A percentile compares a stretch with the other conserved stretches of the same genome.
Conservation (phyloP, 2,888 invertebrate species). For the Silvanus unidentatus region DNA sequence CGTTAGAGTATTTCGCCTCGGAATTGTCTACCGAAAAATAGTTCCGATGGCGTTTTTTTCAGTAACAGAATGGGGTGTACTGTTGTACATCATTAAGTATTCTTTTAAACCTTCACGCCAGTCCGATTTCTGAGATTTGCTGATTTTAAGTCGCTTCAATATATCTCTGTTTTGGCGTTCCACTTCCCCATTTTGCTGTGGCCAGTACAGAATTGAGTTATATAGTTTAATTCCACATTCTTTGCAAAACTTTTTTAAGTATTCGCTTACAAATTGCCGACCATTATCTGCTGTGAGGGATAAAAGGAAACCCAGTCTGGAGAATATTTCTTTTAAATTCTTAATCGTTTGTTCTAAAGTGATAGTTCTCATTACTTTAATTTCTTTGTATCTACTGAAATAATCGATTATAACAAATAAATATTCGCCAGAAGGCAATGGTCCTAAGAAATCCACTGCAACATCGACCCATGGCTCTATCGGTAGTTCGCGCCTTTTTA, state of each 20-base stretch:
- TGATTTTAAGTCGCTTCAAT: constrained; percentile 13
- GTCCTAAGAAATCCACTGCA: constrained; percentile 27
- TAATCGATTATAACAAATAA: constrained; percentile 29
- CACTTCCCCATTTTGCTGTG: constrained; percentile 18
- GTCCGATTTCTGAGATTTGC: constrained; percentile 5
- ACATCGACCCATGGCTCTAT: constrained; percentile 18
- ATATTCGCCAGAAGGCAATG: constrained; percentile 21
- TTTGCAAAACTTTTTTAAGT: constrained; percentile 20
- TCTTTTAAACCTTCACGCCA: constrained; percentile 10
- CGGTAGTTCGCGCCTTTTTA: constrained; percentile 17
- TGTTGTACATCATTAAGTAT: constrained; percentile 14
- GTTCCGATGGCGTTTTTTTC: constrained; percentile 10
- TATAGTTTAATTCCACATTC: constrained; percentile 17
- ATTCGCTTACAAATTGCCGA: constrained; percentile 15
- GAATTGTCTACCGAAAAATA: constrained; percentile 11
- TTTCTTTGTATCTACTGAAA: constrained; percentile 11
- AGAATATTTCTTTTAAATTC: constrained; percentile 8
- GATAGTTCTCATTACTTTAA: constrained; percentile 1
- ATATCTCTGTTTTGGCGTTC: constrained; percentile 18
- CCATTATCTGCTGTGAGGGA: constrained; percentile 23
- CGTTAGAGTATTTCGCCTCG: neutral
- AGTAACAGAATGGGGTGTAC: constrained; percentile 10
- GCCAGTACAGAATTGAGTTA: constrained; percentile 18
- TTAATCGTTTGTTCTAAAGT: neutral
- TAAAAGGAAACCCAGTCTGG: constrained; percentile 16